phyloP scores from a whole-genome alignment of 2,113 vertebrate genomes.

The Bubo bubo region DNA sequence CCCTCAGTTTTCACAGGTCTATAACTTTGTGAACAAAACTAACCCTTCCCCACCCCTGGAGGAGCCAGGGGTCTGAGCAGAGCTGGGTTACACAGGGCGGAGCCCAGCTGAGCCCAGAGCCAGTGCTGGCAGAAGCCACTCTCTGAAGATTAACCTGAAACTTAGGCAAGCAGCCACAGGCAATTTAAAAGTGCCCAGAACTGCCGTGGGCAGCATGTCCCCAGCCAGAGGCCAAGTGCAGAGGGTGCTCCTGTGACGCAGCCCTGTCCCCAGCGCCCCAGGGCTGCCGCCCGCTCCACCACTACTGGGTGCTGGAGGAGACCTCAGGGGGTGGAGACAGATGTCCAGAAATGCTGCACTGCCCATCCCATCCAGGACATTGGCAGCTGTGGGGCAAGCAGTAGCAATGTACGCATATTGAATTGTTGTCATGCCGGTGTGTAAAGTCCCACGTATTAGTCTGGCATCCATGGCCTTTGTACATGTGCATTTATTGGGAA shows the following conservation, averaged over 20 bases:
- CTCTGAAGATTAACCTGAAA: neutral
- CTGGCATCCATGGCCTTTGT: neutral
- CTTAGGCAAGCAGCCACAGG: neutral
- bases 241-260: no score
- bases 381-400: accelerated
- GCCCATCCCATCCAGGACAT: no score
- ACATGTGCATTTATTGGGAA: neutral
- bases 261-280: accelerated
- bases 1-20: neutral
- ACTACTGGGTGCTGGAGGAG: no score
- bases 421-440: neutral
- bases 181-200: neutral
- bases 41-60: accelerated
- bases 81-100: neutral
- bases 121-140: no score
- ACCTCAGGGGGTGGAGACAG: neutral
- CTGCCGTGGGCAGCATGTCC: accelerated
- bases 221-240: neutral
- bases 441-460: accelerated
- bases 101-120: neutral
- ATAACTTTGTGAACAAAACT: neutral
- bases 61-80: accelerated
- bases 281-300: neutral
- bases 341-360: accelerated
- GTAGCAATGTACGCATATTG: accelerated